phyloP scores from a whole-genome alignment of 30 jellyfish, hydroid and myxozoan species.

The Haliclystus octoradiatus region DNA sequence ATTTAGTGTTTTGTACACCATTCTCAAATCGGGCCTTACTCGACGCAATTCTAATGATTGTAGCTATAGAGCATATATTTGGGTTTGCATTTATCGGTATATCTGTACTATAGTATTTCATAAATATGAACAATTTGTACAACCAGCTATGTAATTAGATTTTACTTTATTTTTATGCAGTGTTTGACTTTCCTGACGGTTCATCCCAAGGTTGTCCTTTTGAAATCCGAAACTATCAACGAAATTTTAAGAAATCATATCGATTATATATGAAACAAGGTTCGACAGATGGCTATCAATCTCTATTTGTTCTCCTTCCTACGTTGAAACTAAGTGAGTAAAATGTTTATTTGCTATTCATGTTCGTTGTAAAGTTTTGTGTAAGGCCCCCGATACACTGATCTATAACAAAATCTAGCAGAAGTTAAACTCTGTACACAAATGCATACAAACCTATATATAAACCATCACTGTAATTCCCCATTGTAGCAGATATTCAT shows the following conservation, averaged over 20 bases:
- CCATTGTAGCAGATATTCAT: no score
- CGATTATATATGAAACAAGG: conserved; percentile 52
- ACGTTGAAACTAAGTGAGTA: conserved; percentile 58
- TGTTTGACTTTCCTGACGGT: conserved; percentile 10
- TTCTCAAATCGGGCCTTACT: no score
- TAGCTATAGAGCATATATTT: no score
- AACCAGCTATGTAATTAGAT: no score
- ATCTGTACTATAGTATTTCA: no score
- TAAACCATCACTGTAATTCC: neutral
- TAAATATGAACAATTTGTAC: no score
- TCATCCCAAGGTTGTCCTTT: conserved; percentile 45
- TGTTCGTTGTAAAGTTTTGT: no score
- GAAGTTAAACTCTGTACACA: neutral
- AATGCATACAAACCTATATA: neutral
- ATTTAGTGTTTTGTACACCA: no score
- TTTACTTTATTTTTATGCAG: neutral
- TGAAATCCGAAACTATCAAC: conserved; percentile 11
- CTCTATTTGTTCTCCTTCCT: conserved; percentile 47
- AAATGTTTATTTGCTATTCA: no score
- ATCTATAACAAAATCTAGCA: neutral
- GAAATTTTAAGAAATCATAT: conserved; percentile 13
- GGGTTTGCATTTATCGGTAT: no score
- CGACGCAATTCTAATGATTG: no score
- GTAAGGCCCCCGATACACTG: no score
- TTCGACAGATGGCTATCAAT: conserved; percentile 62